Percentiles rank a stretch among this genome's conserved stretches.
These are phyloP conservation scores for Ectropis crepuscularia DNA, from an alignment of 2,888 invertebrate species.

Conservation along the genomic window DNA sequence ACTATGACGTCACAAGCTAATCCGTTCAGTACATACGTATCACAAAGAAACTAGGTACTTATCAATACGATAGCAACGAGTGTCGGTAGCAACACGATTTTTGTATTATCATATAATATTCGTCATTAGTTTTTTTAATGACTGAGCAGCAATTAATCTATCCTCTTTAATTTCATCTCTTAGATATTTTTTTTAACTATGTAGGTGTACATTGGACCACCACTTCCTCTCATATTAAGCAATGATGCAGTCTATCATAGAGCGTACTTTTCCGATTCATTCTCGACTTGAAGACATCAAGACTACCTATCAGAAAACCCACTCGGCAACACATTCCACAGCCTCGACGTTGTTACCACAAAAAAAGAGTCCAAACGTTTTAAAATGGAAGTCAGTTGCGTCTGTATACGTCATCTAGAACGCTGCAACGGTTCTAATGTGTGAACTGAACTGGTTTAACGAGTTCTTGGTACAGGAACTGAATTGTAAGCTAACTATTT, in stretches of 20 bases:
- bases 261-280: no score
- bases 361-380: not conserved
- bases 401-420: slow-evolving; percentile 8
- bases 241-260: no score
- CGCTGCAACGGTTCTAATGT: slow-evolving; percentile 14
- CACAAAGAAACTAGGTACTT: slow-evolving; percentile 2
- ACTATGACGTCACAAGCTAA: slow-evolving; percentile 15
- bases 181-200: no score
- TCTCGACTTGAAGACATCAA: no score
- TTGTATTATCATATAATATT: not conserved
- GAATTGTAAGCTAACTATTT: not conserved
- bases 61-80: slow-evolving; percentile 9
- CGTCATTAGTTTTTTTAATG: not conserved
- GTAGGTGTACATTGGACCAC: no score
- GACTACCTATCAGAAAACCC: no score
- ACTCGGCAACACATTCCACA: no score
- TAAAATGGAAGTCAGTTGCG: slow-evolving; percentile 5
- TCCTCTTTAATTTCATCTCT: no score
- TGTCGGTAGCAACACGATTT: slow-evolving; percentile 14
- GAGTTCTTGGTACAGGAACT: slow-evolving; percentile 7
- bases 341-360: no score
- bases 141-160: no score
- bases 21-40: not conserved
- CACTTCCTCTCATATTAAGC: no score
- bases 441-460: slow-evolving; percentile 18